A percentile compares a stretch with the other conserved stretches of the same genome.
Evolutionary conservation across 2,797 vertebrate species (phyloP).

Genomic region (Hyperoplus immaculatus): DNA sequence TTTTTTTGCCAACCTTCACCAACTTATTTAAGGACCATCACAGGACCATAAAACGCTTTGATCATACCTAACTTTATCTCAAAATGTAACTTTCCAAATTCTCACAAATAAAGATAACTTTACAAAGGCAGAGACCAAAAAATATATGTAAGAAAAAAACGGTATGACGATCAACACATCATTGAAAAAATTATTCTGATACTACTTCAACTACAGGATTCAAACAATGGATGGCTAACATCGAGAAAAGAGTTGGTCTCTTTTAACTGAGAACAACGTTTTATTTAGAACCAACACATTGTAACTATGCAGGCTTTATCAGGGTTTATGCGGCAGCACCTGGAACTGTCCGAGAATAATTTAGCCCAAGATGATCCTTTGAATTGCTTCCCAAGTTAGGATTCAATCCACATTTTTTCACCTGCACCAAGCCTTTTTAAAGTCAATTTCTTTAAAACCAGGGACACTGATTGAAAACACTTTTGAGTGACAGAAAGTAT

Average conservation of each 20-base stretch:
- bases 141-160: background rate
- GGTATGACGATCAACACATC: background rate
- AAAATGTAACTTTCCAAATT: background rate
- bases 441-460: slow-evolving; percentile 71
- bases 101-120: background rate
- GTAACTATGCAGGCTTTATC: slow-evolving; percentile 32
- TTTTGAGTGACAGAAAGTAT: slow-evolving; percentile 70
- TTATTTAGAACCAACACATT: slow-evolving; percentile 37
- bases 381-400: slow-evolving; percentile 58
- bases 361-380: slow-evolving; percentile 52
- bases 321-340: slow-evolving; percentile 24
- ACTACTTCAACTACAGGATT: slow-evolving; percentile 3
- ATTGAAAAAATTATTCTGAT: slow-evolving; percentile 5
- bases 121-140: accelerated
- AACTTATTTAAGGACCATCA: no score
- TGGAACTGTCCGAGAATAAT: slow-evolving; percentile 37
- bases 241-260: slow-evolving; percentile 8
- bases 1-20: background rate
- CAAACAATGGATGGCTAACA: background rate
- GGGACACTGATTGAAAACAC: slow-evolving; percentile 73
- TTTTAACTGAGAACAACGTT: slow-evolving; percentile 33
- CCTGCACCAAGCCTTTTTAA: slow-evolving; percentile 60
- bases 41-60: background rate
- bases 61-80: background rate
- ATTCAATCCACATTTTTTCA: slow-evolving; percentile 69